Evolutionary conservation across 2,888 invertebrate genomes (phyloP).

Genomic region (Pammene fasciana): DNA sequence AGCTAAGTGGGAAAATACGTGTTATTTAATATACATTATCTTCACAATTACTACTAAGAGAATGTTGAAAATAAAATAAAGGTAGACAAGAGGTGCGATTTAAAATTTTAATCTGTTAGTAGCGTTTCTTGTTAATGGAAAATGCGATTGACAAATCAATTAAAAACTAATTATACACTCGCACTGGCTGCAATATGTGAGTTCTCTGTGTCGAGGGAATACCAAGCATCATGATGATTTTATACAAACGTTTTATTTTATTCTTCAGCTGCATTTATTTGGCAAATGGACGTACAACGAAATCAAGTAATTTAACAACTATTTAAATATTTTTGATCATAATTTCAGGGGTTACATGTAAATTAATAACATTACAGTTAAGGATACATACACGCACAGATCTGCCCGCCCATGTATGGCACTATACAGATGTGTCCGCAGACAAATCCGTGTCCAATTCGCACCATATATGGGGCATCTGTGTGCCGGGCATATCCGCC

Average conservation of each 20-base stretch:
- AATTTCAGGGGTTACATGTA: too few relatives aligned
- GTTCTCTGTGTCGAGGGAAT: background rate
- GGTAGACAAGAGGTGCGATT: background rate
- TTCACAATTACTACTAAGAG: too few relatives aligned
- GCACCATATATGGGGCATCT: too few relatives aligned
- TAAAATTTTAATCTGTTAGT: background rate
- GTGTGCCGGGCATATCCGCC: too few relatives aligned
- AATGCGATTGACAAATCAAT: conserved; percentile 42
- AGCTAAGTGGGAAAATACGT: too few relatives aligned
- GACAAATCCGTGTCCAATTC: too few relatives aligned
- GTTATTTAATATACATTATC: too few relatives aligned
- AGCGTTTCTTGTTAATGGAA: background rate
- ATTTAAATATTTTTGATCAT: too few relatives aligned
- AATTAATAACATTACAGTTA: too few relatives aligned
- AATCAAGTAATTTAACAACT: background rate
- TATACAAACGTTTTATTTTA: conserved; percentile 3
- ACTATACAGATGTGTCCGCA: too few relatives aligned
- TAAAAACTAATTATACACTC: conserved; percentile 39
- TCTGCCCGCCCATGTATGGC: too few relatives aligned
- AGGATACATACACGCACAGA: too few relatives aligned
- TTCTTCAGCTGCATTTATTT: background rate
- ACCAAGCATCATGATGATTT: conserved; percentile 6
- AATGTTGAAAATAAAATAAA: background rate
- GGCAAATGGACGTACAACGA: background rate
- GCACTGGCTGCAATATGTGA: background rate